phyloP scores from a whole-genome alignment of 2,113 vertebrate species.

The Rhombomys opimus region DNA sequence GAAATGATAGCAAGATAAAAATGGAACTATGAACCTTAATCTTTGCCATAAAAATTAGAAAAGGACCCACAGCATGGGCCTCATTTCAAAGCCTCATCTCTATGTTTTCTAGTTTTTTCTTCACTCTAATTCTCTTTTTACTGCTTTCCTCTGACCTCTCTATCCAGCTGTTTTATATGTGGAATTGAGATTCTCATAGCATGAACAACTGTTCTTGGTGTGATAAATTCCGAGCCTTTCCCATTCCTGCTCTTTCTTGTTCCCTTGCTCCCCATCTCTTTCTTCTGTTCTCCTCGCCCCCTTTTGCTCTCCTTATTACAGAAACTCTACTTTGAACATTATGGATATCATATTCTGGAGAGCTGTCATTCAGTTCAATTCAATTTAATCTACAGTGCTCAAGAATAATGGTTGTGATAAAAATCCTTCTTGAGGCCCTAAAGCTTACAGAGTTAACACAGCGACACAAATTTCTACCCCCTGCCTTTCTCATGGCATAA shows the following conservation, averaged over 20 bases:
- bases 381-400: neutral
- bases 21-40: neutral
- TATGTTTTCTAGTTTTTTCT: slow-evolving; percentile 48
- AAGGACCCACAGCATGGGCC: neutral
- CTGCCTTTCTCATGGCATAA: neutral
- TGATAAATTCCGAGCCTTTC: slow-evolving; percentile 14
- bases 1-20: neutral
- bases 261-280: neutral
- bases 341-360: neutral
- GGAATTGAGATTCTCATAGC: slow-evolving; percentile 48
- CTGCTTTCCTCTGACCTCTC: slow-evolving; percentile 59
- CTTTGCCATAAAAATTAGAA: slow-evolving; percentile 9
- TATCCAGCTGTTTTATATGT: slow-evolving; percentile 67
- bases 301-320: neutral
- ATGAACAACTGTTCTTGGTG: slow-evolving; percentile 23
- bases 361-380: neutral
- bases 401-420: neutral
- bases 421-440: neutral
- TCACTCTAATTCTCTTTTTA: slow-evolving; percentile 35
- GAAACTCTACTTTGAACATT: neutral
- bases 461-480: neutral
- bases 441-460: neutral
- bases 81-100: slow-evolving; percentile 30
- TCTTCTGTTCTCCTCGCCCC: too few species aligned
- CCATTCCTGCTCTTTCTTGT: neutral